These are phyloP conservation scores for Megaceryle maxima DNA, from an alignment of 2,113 vertebrate species.

Conservation along the genomic window DNA sequence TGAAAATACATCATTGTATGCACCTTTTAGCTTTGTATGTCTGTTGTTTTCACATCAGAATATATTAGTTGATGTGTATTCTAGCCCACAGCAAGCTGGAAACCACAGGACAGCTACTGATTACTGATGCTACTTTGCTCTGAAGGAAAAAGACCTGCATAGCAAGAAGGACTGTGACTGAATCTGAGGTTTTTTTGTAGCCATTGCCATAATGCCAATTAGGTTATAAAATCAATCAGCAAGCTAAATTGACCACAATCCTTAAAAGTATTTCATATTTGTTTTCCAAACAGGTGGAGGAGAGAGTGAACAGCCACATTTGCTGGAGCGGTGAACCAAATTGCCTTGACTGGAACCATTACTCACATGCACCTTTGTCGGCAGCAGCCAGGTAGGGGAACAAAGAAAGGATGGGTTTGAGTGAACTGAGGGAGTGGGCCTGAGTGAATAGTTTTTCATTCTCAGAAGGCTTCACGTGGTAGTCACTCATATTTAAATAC, in stretches of 20 bases:
- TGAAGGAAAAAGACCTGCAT: neutral
- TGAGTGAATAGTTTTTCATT: neutral
- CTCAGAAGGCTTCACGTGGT: neutral
- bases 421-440: neutral
- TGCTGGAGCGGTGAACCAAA: conserved; percentile 70
- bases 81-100: neutral
- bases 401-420: neutral
- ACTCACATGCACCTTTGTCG: conserved; percentile 46
- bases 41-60: neutral
- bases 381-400: conserved; percentile 69
- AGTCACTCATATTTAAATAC: neutral
- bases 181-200: neutral
- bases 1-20: neutral
- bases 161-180: neutral
- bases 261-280: conserved; percentile 41
- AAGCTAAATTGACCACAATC: neutral
- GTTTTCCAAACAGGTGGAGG: conserved; percentile 68
- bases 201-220: neutral
- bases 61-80: neutral
- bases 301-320: conserved; percentile 63
- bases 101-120: neutral
- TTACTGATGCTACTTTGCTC: neutral
- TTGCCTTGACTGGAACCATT: conserved; percentile 65
- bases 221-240: neutral
- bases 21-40: neutral